phyloP scores from a whole-genome alignment of 2,113 vertebrate genomes.

The Corythaeola cristata region DNA sequence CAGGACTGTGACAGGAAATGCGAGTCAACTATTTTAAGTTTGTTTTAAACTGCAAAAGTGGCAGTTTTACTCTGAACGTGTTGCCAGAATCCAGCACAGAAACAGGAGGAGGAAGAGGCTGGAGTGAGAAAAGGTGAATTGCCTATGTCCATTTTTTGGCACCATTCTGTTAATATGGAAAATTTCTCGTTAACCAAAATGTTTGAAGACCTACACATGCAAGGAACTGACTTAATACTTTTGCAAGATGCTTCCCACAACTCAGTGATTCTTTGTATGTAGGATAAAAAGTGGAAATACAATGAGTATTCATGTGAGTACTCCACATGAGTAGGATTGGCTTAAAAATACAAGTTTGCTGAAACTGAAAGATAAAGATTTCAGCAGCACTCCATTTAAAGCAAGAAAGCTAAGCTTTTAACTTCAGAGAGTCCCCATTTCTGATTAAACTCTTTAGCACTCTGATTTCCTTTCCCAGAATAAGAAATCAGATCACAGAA shows the following conservation, averaged over 20 bases:
- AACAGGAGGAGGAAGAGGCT: not conserved
- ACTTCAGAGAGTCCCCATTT: slow-evolving; percentile 42
- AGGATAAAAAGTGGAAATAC: not conserved
- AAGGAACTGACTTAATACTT: not conserved
- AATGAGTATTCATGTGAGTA: not conserved
- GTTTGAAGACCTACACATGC: not conserved
- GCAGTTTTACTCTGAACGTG: not conserved
- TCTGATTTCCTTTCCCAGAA: slow-evolving; percentile 72
- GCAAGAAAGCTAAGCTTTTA: slow-evolving; percentile 40
- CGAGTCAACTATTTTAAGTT: not conserved
- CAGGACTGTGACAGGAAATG: not conserved
- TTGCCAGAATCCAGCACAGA: not conserved
- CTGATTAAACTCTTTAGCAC: slow-evolving; percentile 67
- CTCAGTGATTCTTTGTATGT: not conserved
- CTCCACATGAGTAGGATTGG: not conserved
- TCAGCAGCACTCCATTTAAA: slow-evolving; percentile 41
- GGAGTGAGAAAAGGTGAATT: not conserved
- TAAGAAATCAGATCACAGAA: slow-evolving; percentile 77
- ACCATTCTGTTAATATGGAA: not conserved
- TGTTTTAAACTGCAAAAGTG: not conserved
- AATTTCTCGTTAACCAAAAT: not conserved
- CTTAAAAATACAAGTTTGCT: not conserved
- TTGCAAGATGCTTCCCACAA: not conserved
- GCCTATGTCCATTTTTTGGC: not conserved
- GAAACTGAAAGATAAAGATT: slow-evolving; percentile 13